Conservation (phyloP, 2,113 vertebrate species). For the Helogale parvula region DNA sequence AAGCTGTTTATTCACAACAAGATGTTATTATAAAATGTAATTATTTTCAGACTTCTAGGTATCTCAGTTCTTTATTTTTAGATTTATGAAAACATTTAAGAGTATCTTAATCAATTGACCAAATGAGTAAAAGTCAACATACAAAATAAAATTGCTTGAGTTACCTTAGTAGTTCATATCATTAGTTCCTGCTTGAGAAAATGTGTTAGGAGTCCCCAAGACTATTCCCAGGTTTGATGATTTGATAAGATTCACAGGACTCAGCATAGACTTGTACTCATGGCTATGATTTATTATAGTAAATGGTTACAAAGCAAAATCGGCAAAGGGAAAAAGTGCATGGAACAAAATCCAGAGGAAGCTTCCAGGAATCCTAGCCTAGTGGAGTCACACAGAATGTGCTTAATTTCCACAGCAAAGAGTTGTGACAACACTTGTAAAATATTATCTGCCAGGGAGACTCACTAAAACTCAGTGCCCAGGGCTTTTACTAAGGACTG, state of each 20-base stretch:
- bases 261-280: background rate
- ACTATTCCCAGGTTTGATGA: background rate
- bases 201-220: background rate
- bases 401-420: background rate
- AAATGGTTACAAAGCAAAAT: background rate
- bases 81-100: background rate
- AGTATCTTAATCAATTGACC: conserved; percentile 21
- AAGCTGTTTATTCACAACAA: background rate
- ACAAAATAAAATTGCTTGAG: background rate
- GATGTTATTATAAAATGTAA: conserved; percentile 10
- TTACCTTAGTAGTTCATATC: background rate
- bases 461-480: background rate
- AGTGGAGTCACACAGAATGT: background rate
- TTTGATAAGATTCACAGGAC: background rate
- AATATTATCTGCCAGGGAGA: background rate
- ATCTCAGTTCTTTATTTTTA: conserved; percentile 34
- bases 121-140: conserved; percentile 44
- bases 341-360: background rate
- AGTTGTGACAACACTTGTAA: background rate
- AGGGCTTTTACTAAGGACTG: background rate
- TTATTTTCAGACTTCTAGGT: background rate
- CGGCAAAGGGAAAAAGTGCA: background rate
- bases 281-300: background rate
- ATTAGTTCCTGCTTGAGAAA: background rate
- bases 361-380: background rate